Evolutionary conservation across 2,888 invertebrate genomes (phyloP), one percentile per base, ranked within the genome.

Genomic region (Pristionchus arcanus): DNA sequence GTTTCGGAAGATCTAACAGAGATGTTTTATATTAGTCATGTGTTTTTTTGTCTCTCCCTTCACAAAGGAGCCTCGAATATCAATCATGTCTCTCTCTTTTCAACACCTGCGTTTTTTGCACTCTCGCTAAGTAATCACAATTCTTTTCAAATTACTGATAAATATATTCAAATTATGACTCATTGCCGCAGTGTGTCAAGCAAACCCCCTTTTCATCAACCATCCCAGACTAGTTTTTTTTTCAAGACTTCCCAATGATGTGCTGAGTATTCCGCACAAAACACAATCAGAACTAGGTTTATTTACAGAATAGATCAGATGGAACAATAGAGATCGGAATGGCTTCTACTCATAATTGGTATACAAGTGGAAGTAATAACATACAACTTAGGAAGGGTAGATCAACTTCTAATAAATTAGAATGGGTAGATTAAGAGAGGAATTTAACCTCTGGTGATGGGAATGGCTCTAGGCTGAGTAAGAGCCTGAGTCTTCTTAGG

Each of bases 21-120:
- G 53, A 53, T 34, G 81, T 42, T 42, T 53, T 49, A 53, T 81
- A 81, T n/a, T 81, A 49, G 28, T 53, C 49, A 49, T 81, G 81
- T 49, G n/a, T 81, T 81, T 77, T 77, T 49, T 74, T 74, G 74
- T 74, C 74, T 74, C 74, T 74, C 74, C 74, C 68, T 42, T 81
- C 49, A 81, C 53, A 53, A 81, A 81, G 81, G 81, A 81, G 81
- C 81, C 49, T 81, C 49, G 81, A 81, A 81, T 81, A 81, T 81
- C 81, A 81, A 53, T 81, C 49, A 81, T 49, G 81, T 81, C 81
- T 81, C 81, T 53, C 81, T 53, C 71, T 71, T 71, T 77, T 25
- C 37, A 77, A 25, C n/a, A 4, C 71, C 37, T 77, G 77, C 77
- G 77, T 77, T 77, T 68, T 31, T 25, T 25, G 34, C 77, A 77